These are phyloP conservation scores for Poeciliopsis gracilis DNA, from an alignment of 2,797 vertebrate species.

Conservation along the genomic window DNA sequence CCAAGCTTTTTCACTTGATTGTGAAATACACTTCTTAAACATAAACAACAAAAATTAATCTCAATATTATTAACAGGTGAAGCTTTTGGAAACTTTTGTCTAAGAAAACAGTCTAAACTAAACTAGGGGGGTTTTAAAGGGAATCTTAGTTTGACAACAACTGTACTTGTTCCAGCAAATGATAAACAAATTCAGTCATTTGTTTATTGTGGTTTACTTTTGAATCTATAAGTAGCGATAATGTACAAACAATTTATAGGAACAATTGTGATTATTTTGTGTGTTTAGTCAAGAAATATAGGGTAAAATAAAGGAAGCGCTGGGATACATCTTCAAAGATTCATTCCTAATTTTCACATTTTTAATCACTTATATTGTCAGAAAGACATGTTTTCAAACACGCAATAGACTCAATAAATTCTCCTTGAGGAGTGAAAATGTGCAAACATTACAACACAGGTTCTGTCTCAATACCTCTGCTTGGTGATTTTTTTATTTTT, in stretches of 20 bases:
- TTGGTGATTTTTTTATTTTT: background rate
- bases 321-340: background rate
- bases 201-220: constrained; percentile 14
- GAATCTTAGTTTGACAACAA: background rate
- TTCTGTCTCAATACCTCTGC: constrained; percentile 23
- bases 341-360: background rate
- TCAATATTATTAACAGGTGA: background rate
- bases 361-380: background rate
- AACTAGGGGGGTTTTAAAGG: background rate
- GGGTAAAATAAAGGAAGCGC: background rate
- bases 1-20: background rate
- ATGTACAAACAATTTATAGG: background rate
- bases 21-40: background rate
- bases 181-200: constrained; percentile 8
- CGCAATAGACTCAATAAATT: background rate
- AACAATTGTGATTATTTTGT: background rate
- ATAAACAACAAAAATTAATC: background rate
- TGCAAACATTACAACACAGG: constrained; percentile 15
- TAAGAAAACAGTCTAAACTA: constrained; percentile 1
- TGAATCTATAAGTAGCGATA: constrained; percentile 18
- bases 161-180: background rate
- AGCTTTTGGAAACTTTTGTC: constrained; percentile 7
- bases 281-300: too few species aligned
- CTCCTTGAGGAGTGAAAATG: background rate
- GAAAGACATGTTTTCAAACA: background rate